These are phyloP conservation scores for Nephrotoma guestfalica DNA, from an alignment of 2,888 invertebrate genomes.

Conservation along the genomic window DNA sequence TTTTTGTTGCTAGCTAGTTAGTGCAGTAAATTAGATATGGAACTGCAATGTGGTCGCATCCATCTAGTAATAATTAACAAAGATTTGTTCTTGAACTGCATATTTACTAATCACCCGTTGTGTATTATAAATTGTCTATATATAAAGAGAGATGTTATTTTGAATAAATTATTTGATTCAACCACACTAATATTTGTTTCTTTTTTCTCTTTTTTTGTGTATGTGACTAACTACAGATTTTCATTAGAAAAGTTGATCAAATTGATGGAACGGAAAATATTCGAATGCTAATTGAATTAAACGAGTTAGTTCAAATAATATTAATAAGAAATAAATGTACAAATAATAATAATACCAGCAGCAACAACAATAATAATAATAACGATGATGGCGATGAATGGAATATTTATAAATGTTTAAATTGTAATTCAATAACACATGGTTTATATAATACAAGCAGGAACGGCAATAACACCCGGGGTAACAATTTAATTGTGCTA, in stretches of 20 bases:
- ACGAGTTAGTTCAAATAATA: slow-evolving; percentile 21
- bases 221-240: not conserved
- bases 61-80: no score
- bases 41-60: no score
- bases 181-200: not conserved
- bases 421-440: slow-evolving; percentile 26
- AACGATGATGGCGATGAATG: slow-evolving; percentile 19
- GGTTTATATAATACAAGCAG: slow-evolving; percentile 17
- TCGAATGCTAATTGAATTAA: slow-evolving; percentile 21
- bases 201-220: not conserved
- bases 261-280: slow-evolving; percentile 17
- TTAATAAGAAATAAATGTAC: not conserved
- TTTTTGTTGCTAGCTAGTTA: no score
- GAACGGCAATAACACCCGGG: slow-evolving; percentile 17
- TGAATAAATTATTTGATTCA: not conserved
- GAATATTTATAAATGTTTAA: slow-evolving; percentile 26
- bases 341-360: not conserved
- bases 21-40: no score
- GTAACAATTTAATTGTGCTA: not conserved
- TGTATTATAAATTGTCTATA: not conserved
- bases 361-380: not conserved
- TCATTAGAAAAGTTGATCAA: slow-evolving; percentile 19
- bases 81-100: not conserved
- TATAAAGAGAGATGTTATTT: not conserved
- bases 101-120: not conserved